A percentile compares a stretch with the other conserved stretches of the same genome.
phyloP scores from a whole-genome alignment of 2,888 invertebrate genomes.

The Hyposoter didymator region DNA sequence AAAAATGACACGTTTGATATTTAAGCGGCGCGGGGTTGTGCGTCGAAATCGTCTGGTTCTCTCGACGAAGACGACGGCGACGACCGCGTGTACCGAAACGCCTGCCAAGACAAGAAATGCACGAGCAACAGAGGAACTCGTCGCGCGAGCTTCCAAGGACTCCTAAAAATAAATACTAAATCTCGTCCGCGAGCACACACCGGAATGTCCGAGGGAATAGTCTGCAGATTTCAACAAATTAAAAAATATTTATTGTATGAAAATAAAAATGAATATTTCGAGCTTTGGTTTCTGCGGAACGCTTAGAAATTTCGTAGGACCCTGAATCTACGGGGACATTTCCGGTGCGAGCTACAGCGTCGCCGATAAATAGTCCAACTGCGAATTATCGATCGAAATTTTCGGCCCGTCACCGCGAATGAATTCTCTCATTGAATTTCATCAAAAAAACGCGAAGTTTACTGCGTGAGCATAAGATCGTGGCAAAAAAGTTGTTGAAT shows the following conservation, averaged over 20 bases:
- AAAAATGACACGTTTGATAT: constrained; percentile 26
- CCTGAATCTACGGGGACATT: neutral
- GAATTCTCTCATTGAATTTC: too few species aligned
- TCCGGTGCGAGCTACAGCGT: neutral
- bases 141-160: constrained; percentile 66
- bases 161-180: constrained; percentile 67
- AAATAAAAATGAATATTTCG: neutral
- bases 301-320: neutral
- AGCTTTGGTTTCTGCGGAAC: neutral
- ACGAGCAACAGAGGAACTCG: constrained; percentile 65
- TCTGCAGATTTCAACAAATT: constrained; percentile 46
- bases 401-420: too few species aligned
- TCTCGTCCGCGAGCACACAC: constrained; percentile 62
- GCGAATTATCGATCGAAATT: too few species aligned
- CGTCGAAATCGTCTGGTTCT: constrained; percentile 24
- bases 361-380: neutral
- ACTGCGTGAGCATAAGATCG: too few species aligned
- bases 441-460: too few species aligned
- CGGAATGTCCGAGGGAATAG: constrained; percentile 62
- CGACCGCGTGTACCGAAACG: constrained; percentile 62
- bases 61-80: constrained; percentile 52
- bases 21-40: neutral
- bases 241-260: neutral
- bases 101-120: constrained; percentile 67
- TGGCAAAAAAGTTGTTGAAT: too few species aligned